phyloP scores from a whole-genome alignment of 2,113 vertebrate genomes.

The Notechis scutatus region DNA sequence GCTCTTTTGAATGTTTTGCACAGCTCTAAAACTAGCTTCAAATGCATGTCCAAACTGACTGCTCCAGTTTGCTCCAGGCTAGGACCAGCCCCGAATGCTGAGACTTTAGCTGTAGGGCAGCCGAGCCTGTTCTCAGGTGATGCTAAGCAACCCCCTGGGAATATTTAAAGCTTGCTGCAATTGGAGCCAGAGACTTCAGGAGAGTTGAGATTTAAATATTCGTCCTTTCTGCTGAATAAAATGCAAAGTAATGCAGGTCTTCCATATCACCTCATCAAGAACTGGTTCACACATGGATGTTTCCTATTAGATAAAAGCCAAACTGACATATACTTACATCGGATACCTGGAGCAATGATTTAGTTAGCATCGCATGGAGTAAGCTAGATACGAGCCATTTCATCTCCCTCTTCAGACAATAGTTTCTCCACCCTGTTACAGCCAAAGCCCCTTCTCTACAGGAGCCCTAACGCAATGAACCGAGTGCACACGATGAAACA shows the following conservation, averaged over 20 bases:
- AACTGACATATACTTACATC: not conserved
- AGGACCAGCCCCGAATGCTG: not conserved
- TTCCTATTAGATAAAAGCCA: not conserved
- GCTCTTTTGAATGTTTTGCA: not conserved
- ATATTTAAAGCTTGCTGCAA: not conserved
- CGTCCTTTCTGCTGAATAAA: not conserved
- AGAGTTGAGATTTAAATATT: not conserved
- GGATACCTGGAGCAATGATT: not conserved
- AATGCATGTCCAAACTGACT: not conserved
- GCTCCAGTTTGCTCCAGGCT: not conserved
- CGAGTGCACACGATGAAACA: not conserved
- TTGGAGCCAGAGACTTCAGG: not conserved
- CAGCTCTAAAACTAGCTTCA: not conserved
- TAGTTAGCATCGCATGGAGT: not conserved
- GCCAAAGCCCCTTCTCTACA: not conserved
- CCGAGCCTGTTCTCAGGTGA: not conserved
- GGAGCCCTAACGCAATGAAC: not conserved
- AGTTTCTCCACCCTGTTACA: not conserved
- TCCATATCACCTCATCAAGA: not conserved
- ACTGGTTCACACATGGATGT: not conserved
- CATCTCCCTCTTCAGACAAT: not conserved
- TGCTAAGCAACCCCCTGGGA: accelerated
- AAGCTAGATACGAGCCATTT: not conserved
- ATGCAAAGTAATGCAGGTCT: not conserved
- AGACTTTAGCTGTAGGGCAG: not conserved